phyloP scores from a whole-genome alignment of 2,113 vertebrate genomes.

The Callithrix jacchus region DNA sequence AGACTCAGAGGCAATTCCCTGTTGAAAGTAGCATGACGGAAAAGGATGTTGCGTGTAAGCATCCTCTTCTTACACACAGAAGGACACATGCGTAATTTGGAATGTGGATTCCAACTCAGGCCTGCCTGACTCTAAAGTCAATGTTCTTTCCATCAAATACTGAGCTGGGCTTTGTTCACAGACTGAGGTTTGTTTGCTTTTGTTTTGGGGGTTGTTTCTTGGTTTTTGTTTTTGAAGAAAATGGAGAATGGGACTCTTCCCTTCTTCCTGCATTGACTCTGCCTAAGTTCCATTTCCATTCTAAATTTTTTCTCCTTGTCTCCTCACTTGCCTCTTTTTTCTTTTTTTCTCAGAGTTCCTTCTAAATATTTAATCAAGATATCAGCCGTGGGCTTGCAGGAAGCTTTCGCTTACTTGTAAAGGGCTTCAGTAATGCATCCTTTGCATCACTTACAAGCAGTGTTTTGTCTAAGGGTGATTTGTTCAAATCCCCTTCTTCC shows the following conservation, averaged over 20 bases:
- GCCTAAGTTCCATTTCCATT: neutral
- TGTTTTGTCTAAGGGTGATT: neutral
- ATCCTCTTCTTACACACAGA: too few relatives aligned
- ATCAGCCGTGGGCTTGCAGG: neutral
- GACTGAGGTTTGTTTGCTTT: neutral
- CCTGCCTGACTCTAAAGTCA: neutral
- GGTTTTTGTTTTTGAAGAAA: neutral
- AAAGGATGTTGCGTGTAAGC: neutral
- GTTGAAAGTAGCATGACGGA: neutral
- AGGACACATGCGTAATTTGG: neutral
- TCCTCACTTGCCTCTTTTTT: neutral
- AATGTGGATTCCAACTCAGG: neutral
- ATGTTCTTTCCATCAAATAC: neutral
- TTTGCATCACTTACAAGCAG: neutral
- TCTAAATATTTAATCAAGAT: conserved; percentile 54
- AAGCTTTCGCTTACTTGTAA: neutral
- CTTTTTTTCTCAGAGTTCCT: neutral
- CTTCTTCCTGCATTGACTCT: neutral
- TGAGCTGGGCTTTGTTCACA: neutral
- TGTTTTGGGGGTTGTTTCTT: neutral
- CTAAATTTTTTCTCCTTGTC: neutral
- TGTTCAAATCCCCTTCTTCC: neutral
- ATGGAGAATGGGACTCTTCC: neutral
- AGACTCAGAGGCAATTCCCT: neutral
- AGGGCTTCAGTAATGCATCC: neutral